Evolutionary conservation across 2,888 invertebrate genomes (phyloP).

Genomic region (Ellobium chinense): DNA sequence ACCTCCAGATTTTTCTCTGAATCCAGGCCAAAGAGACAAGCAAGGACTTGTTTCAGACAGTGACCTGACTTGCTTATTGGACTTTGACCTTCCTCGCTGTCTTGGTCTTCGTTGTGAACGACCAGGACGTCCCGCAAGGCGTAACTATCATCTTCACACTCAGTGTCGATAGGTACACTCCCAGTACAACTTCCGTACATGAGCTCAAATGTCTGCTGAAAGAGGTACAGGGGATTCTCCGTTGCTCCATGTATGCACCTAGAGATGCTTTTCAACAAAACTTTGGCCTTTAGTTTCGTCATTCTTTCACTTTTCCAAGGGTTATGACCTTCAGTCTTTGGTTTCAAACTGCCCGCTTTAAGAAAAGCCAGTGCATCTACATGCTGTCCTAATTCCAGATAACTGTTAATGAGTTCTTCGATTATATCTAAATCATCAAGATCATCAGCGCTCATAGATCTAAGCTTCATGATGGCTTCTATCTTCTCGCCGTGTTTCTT

Average conservation of each 20-base stretch:
- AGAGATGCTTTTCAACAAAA: background rate
- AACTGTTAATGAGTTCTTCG: background rate
- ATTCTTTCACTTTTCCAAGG: background rate
- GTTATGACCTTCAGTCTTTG: background rate
- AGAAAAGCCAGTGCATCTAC: conserved; percentile 17
- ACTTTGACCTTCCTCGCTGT: background rate
- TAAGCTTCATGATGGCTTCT: background rate
- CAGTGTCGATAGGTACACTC: background rate
- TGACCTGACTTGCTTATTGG: background rate
- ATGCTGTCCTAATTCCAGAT: background rate
- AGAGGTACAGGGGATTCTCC: background rate
- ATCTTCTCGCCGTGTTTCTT: background rate
- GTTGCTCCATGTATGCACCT: background rate
- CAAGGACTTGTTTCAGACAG: background rate
- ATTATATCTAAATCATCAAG: background rate
- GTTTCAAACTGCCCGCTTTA: background rate
- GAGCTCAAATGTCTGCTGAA: conserved; percentile 12
- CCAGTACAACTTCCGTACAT: background rate
- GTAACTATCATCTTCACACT: background rate
- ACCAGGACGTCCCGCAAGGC: background rate
- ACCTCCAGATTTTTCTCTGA: conserved; percentile 12
- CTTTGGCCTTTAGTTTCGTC: background rate
- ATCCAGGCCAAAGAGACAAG: conserved; percentile 2
- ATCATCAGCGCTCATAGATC: background rate
- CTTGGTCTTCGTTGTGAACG: background rate